Evolutionary conservation across 2,888 invertebrate species (phyloP), one percentile per base, ranked within the genome.

Genomic region (Plagodis pulveraria): DNA sequence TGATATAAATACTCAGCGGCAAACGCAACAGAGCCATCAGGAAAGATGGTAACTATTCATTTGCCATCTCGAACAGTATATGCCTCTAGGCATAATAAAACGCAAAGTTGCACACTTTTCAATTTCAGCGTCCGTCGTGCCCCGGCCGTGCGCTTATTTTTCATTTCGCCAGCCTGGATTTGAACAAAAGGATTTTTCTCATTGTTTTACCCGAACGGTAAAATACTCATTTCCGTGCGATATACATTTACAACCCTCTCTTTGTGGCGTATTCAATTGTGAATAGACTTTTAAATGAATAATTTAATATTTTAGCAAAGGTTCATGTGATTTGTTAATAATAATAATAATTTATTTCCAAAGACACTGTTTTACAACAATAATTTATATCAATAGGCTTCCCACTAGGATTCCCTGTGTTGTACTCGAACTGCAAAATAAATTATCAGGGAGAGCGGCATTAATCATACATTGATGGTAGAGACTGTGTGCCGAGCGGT

Each of bases 171-270:
- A 72, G 74, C 73, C 80, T 78, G 78, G 69, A 66, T 74, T 74
- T 73, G 81, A 87, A 88, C 88, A 87, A 87, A 84, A 84, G 83
- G 81, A 81, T 83, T 83, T 85, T 82, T 82, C 79, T 80, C 82
- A 84, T 85, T 84, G 82, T 86, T 86, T 74, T 75, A 74, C 55
- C 49, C 46, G 45, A 58, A 57, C 60, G 41, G 40, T 58, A 64
- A 62, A 65, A 63, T 63, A 62, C 56, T 67, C 68, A 66, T 67
- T 63, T 58, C 62, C 62, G 60, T 51, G 52, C 62, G 49, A 64
- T 67, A 60, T 64, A 62, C 46, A 59, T 65, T 57, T 52, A 54
- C 57, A 46, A 51, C 62, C 54, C 32, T 43, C 50, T 36, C 45
- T 61, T 56, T 59, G 55, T 48, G 58, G 42, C 43, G 53, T 34